Percentiles rank a stretch among this genome's conserved stretches.
Conservation (phyloP, 1,140 invertebrate species). For the Aphis craccivora region DNA sequence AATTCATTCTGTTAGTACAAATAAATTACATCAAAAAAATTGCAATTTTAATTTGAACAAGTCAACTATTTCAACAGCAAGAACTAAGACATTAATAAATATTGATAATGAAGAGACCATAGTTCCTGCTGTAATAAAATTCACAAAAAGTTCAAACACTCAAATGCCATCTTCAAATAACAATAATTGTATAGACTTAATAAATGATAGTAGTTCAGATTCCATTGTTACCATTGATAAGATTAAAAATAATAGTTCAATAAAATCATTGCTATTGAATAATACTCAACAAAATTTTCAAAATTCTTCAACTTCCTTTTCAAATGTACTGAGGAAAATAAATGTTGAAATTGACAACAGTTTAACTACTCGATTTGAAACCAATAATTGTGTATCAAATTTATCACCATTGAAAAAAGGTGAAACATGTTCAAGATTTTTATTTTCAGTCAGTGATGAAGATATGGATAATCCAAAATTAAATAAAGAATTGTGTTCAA, state of each 20-base stretch:
- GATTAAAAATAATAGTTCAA: neutral
- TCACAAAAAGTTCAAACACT: neutral
- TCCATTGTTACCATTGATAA: neutral
- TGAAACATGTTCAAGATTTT: neutral
- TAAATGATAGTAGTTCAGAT: conserved; percentile 20
- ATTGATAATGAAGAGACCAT: neutral
- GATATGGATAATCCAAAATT: neutral
- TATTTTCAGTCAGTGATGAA: neutral
- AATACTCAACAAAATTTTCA: neutral
- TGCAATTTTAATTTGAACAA: neutral
- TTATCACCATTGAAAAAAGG: neutral
- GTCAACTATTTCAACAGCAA: neutral
- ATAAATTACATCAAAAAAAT: neutral
- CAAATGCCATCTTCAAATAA: neutral
- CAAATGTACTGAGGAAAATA: neutral
- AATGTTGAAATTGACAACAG: neutral
- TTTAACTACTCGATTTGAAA: neutral
- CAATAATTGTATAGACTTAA: neutral
- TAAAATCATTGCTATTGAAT: neutral
- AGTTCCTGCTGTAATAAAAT: neutral
- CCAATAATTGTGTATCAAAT: neutral
- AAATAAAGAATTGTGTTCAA: neutral
- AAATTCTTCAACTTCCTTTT: neutral
- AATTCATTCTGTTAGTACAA: neutral
- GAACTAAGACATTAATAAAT: neutral